Conservation (phyloP, 2,113 vertebrate species). For the Carassius gibelio region DNA sequence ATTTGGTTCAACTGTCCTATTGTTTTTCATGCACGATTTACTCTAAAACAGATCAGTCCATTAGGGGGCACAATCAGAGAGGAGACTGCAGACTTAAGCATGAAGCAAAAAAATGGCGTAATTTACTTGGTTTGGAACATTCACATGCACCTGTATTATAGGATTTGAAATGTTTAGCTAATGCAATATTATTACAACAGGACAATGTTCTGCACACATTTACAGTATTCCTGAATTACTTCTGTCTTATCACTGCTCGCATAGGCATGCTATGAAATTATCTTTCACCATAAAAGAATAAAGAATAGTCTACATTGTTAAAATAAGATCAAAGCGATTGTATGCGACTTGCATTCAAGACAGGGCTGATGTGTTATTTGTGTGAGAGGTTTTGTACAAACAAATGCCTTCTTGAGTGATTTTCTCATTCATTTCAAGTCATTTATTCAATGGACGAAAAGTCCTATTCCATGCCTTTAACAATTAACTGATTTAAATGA, state of each 20-base stretch:
- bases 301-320: too few species aligned
- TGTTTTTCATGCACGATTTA: not conserved
- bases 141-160: not conserved
- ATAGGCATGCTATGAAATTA: not conserved
- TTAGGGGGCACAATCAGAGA: conserved; percentile 55
- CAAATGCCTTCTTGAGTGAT: not conserved
- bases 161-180: not conserved
- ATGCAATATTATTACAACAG: too few species aligned
- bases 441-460: not conserved
- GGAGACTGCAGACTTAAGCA: conserved; percentile 4
- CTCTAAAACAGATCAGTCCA: conserved; percentile 50
- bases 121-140: not conserved
- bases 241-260: too few species aligned
- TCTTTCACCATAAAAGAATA: not conserved
- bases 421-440: not conserved
- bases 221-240: too few species aligned
- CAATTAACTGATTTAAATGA: conserved; percentile 3
- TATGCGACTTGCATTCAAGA: too few species aligned
- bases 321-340: too few species aligned
- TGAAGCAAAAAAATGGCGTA: not conserved
- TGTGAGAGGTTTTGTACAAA: not conserved
- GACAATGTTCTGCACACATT: not conserved
- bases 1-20: conserved; percentile 15
- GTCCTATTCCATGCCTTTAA: not conserved
- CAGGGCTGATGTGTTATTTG: too few species aligned